A percentile compares a stretch with the other conserved stretches of the same genome.
These are phyloP conservation scores for Onthophagus sagittarius DNA, from an alignment of 2,888 invertebrate genomes.

Conservation along the genomic window DNA sequence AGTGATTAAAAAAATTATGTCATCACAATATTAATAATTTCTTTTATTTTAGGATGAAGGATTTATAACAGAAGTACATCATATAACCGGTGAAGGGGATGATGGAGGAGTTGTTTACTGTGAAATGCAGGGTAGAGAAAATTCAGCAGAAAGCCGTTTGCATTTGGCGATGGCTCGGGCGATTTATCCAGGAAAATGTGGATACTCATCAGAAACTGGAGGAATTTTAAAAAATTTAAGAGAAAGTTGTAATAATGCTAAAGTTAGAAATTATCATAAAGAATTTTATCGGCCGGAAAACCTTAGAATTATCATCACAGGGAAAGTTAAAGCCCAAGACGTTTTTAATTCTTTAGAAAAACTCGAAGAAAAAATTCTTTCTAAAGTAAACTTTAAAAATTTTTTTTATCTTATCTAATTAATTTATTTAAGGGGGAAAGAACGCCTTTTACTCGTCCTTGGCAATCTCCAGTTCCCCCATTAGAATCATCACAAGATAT, in stretches of 20 bases:
- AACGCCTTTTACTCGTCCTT: slow-evolving; percentile 66
- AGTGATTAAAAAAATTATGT: slow-evolving; percentile 25
- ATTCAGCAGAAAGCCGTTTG: slow-evolving; percentile 70
- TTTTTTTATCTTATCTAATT: slow-evolving; percentile 4
- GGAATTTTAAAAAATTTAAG: slow-evolving; percentile 82
- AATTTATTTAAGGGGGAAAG: slow-evolving; percentile 47
- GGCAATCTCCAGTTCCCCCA: slow-evolving; percentile 70
- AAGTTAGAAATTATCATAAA: slow-evolving; percentile 77
- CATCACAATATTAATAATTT: not conserved
- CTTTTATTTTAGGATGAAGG: slow-evolving; percentile 61
- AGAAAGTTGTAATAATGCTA: slow-evolving; percentile 73
- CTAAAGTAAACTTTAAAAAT: not conserved
- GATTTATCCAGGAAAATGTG: slow-evolving; percentile 77
- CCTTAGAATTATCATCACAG: slow-evolving; percentile 77
- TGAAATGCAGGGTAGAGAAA: slow-evolving; percentile 88
- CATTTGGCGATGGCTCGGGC: slow-evolving; percentile 62
- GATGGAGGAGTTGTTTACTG: slow-evolving; percentile 95
- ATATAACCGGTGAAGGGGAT: slow-evolving; percentile 81
- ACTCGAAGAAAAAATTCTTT: slow-evolving; percentile 68
- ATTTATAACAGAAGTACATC: slow-evolving; percentile 88
- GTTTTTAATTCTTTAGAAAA: slow-evolving; percentile 69
- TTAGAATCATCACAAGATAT: slow-evolving; percentile 55
- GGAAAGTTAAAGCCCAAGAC: slow-evolving; percentile 70
- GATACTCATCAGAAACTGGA: slow-evolving; percentile 82
- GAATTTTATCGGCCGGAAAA: slow-evolving; percentile 88